Evolutionary conservation across 2,113 vertebrate genomes (phyloP).

Genomic region (Micronycteris hirsuta): DNA sequence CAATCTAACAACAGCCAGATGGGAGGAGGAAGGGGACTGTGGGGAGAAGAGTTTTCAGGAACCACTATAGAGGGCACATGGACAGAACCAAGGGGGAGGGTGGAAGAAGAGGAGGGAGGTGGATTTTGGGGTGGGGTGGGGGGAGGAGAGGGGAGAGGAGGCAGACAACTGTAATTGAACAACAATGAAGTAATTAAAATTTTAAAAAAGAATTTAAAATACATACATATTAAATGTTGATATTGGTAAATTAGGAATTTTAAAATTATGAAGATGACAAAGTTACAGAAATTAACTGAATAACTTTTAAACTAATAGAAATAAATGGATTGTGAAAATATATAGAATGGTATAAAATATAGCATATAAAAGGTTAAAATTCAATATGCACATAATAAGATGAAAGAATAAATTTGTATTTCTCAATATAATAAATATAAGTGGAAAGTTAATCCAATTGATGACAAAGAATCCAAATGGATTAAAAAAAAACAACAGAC

Average conservation of each 20-base stretch:
- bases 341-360: not conserved
- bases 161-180: too few relatives aligned
- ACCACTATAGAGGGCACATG: too few relatives aligned
- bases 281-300: not conserved
- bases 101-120: too few relatives aligned
- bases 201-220: too few relatives aligned
- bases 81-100: too few relatives aligned
- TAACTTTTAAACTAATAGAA: not conserved
- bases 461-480: not conserved
- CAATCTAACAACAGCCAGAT: too few relatives aligned
- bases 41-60: too few relatives aligned
- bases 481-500: not conserved
- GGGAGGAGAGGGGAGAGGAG: too few relatives aligned
- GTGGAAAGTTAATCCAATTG: not conserved
- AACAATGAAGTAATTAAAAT: too few relatives aligned
- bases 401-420: not conserved
- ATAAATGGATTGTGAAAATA: not conserved
- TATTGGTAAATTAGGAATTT: not conserved
- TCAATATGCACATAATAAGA: not conserved
- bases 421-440: not conserved
- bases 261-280: not conserved
- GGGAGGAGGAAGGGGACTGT: too few relatives aligned
- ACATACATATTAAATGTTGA: not conserved
- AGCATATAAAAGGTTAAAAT: not conserved
- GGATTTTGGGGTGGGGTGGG: too few relatives aligned